Base-by-base conservation (phyloP, 2,888 invertebrate genomes). In the Scrobipalpa atriplicella region DNA sequence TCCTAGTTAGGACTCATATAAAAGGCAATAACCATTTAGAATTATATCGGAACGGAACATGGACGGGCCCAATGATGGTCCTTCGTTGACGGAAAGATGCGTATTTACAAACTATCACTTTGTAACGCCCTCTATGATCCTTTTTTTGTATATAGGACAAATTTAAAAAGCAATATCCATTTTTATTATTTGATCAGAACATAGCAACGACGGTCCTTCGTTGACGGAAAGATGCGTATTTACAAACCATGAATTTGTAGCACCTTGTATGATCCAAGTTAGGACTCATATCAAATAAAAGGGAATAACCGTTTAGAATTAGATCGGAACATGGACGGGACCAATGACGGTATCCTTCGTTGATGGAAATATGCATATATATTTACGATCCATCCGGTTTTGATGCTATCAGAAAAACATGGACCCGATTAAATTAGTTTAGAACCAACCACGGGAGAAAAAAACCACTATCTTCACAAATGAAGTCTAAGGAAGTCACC, bases 281-380 rank as follows among this genome's bases (percentile, higher is more conserved):
- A n/a, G n/a, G n/a, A n/a, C n/a, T n/a, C n/a, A n/a, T n/a, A n/a
- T n/a, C n/a, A n/a, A n/a, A n/a, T 58, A 60, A 29, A 54, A 38
- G 58, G 47, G n/a, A 64, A 60, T 67, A 62, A 52, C 61, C 52
- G 52, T 64, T 60, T 62, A 63, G n/a, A 13, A 56, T 56, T 11
- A 1, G 29, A 18, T 29, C 3, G 3, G 21, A 54, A 47, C 47
- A 47, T 47, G 47, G 47, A n/a, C n/a, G n/a, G n/a, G n/a, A n/a
- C n/a, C 58, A 16, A 58, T 16, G 58, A n/a, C 38, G 13, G 38
- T n/a, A n/a, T 9, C 41, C 56, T 66, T 58, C n/a, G 58, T 43
- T 58, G 29, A 18, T 3, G 19, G 13, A 19, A 16, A 16, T 19
- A n/a, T 61, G 41, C 41, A n/a, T n/a, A n/a, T n/a, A 41, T 18